A percentile compares a stretch with the other conserved stretches of the same genome.
Conservation (phyloP, 1,140 invertebrate species). For the Capitella teleta region DNA sequence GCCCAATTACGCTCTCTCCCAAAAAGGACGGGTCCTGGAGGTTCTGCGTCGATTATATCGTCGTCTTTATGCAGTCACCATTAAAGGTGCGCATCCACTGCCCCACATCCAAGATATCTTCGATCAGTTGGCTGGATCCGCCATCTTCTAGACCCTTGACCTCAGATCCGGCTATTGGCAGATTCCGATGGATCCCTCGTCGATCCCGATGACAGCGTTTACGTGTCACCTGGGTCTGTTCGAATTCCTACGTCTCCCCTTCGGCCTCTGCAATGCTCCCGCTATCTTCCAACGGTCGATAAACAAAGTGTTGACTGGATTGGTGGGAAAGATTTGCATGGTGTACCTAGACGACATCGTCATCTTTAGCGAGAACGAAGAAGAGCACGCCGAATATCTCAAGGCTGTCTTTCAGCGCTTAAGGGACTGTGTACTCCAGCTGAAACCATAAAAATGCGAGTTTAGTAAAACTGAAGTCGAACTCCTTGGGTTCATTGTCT, state of each 20-base stretch:
- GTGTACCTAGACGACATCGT: conserved; percentile 9
- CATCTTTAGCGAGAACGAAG: conserved; percentile 16
- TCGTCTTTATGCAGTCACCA: conserved; percentile 20
- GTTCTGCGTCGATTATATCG: conserved; percentile 24
- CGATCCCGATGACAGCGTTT: conserved; percentile 3
- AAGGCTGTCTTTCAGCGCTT: conserved; percentile 31
- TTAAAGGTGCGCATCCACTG: conserved; percentile 17
- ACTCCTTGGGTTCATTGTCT: conserved; percentile 32
- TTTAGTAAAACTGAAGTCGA: conserved; percentile 21
- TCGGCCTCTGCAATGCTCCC: conserved; percentile 2
- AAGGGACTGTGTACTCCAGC: conserved; percentile 32
- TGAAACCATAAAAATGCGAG: conserved; percentile 39
- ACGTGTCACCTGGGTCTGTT: not conserved
- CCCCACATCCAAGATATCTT: conserved; percentile 24
- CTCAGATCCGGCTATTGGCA: conserved; percentile 1
- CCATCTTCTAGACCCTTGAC: not conserved
- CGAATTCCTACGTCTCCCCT: not conserved
- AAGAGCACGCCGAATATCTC: conserved; percentile 39
- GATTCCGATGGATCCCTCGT: not conserved
- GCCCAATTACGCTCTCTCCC: conserved; percentile 22
- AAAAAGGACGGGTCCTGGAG: conserved; percentile 20
- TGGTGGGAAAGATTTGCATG: not conserved
- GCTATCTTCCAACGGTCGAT: conserved; percentile 7
- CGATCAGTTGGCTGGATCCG: not conserved
- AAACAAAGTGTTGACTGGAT: not conserved